Percentiles rank a stretch among this genome's conserved stretches.
These are phyloP conservation scores for Choristoneura rosaceana DNA, from an alignment of 2,888 invertebrate genomes.

Conservation along the genomic window DNA sequence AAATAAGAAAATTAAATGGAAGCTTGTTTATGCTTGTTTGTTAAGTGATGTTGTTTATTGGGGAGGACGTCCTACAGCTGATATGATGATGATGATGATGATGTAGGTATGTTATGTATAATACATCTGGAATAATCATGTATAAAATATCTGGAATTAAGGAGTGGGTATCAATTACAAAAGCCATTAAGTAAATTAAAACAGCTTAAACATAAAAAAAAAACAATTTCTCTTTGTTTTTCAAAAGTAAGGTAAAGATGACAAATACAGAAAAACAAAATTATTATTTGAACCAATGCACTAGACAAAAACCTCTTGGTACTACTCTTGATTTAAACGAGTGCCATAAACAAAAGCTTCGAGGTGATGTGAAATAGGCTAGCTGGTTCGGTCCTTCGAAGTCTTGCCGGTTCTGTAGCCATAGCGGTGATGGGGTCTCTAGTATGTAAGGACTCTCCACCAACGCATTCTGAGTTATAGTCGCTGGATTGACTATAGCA, in stretches of 20 bases:
- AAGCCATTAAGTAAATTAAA: no score
- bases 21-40: no score
- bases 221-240: no score
- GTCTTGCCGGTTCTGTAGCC: slow-evolving; percentile 88
- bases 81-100: no score
- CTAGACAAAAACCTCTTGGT: background rate
- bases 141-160: no score
- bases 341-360: background rate
- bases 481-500: background rate
- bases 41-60: no score
- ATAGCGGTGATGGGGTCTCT: slow-evolving; percentile 87
- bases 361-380: slow-evolving; percentile 47
- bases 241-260: background rate
- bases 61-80: no score
- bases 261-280: background rate
- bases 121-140: no score
- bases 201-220: no score
- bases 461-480: slow-evolving; percentile 58
- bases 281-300: background rate
- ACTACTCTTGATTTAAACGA: background rate
- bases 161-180: no score
- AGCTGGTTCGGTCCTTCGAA: slow-evolving; percentile 83
- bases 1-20: no score
- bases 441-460: slow-evolving; percentile 79
- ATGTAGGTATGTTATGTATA: no score